Base-by-base conservation (phyloP, 2,888 invertebrate genomes). In the Maniola hyperantus region DNA sequence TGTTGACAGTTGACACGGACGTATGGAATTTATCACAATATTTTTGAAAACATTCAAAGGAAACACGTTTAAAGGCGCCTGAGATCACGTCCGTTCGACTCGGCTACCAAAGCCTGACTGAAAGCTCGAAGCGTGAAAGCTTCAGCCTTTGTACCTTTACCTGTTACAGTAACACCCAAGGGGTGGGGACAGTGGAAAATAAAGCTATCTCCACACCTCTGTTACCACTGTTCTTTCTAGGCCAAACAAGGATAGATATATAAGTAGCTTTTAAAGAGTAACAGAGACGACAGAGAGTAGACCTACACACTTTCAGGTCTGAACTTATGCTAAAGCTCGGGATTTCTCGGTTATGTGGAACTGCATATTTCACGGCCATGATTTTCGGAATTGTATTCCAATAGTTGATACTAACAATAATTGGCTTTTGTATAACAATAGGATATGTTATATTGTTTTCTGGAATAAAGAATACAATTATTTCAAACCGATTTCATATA, bases 101-200 rank as follows among this genome's bases (percentile, higher is more conserved):
- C 62, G 74, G 71, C 70, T 63, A 68, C 68, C 63, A 48, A 58
- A 67, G 74, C 73, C 69, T 69, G 61, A 78, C 77, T 77, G 76
- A 72, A 68, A 42, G 39, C 39, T 10, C 11, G 11, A 36, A 8
- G 6, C 6, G 13, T n/a, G 44, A 46, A 46, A 71, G 77, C 70
- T 76, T 67, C 71, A 71, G 74, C 73, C 72, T 74, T 75, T 73
- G 75, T 77, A 81, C 81, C 82, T 83, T 83, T 88, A 90, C 89
- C 90, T 90, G 91, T 89, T 89, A 89, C 88, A 70, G 78, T 74
- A 74, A 74, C 74, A 68, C 65, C 68, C 69, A 62, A 36, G 63
- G 68, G 69, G 65, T 51, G 67, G 65, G 67, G 69, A 57, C 46
- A 57, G 42, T 10, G n/a, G 18, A 59, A 59, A 50, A 34, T 65